These are phyloP conservation scores for Apodemia zela DNA, from an alignment of 2,888 invertebrate genomes.

Conservation along the genomic window DNA sequence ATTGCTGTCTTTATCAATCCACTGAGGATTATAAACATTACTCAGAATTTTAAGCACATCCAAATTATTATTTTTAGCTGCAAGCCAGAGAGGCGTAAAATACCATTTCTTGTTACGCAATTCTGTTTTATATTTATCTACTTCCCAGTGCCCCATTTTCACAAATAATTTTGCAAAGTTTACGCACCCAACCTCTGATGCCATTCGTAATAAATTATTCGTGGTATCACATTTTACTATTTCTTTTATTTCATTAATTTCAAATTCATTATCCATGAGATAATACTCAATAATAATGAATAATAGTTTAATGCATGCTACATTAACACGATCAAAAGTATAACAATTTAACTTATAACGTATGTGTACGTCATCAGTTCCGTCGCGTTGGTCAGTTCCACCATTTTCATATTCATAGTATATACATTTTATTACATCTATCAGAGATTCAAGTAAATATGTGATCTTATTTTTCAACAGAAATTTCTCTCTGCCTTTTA, in stretches of 20 bases:
- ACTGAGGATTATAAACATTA: not conserved
- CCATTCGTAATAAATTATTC: slow-evolving; percentile 15
- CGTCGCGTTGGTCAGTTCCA: not conserved
- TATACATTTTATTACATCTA: not conserved
- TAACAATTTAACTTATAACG: not conserved
- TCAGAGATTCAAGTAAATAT: not conserved
- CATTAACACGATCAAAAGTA: not conserved
- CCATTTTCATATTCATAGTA: slow-evolving; percentile 9
- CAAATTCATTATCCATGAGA: not conserved
- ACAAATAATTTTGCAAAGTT: slow-evolving; percentile 12
- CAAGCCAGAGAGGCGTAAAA: slow-evolving; percentile 19
- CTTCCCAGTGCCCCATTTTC: not conserved
- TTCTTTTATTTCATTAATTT: not conserved
- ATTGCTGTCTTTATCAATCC: slow-evolving; percentile 17
- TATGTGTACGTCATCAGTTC: not conserved
- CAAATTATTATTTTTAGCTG: slow-evolving; percentile 16
- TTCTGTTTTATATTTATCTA: slow-evolving; percentile 10
- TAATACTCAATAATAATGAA: not conserved
- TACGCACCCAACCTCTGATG: slow-evolving; percentile 18
- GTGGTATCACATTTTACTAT: slow-evolving; percentile 5
- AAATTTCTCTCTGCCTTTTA: not conserved
- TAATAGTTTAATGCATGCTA: not conserved
- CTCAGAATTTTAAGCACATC: slow-evolving; percentile 5
- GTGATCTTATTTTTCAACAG: not conserved
- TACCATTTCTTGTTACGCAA: slow-evolving; percentile 14